Percentiles rank a stretch among this genome's conserved stretches.
These are phyloP conservation scores for Archaeoteleia sp. DNA, from an alignment of 2,888 invertebrate genomes.

Conservation along the genomic window DNA sequence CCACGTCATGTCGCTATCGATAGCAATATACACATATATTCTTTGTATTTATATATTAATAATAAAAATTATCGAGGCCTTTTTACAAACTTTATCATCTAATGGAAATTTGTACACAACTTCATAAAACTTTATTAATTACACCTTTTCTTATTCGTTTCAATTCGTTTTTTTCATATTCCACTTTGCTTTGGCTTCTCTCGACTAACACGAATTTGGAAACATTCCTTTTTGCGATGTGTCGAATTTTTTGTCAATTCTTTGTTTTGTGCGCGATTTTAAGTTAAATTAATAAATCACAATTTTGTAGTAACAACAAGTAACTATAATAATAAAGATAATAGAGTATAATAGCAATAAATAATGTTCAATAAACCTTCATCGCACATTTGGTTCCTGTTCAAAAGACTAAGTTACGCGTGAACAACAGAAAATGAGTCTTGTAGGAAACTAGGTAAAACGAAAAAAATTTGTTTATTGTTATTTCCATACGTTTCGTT, in stretches of 20 bases:
- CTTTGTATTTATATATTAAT: slow-evolving; percentile 60
- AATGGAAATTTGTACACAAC: slow-evolving; percentile 72
- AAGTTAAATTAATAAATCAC: too few species aligned
- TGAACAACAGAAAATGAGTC: too few species aligned
- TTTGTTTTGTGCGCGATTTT: too few species aligned
- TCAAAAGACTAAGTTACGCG: too few species aligned
- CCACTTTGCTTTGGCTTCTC: slow-evolving; percentile 57
- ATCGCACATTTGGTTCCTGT: too few species aligned
- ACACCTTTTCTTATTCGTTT: slow-evolving; percentile 54
- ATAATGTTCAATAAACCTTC: too few species aligned
- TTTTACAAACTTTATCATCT: slow-evolving; percentile 62
- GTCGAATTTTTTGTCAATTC: slow-evolving; percentile 5
- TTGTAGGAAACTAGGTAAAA: too few species aligned
- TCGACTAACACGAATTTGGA: slow-evolving; percentile 59
- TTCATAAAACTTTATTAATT: slow-evolving; percentile 59
- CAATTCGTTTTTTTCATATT: slow-evolving; percentile 43
- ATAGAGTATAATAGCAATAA: too few species aligned
- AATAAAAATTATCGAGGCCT: slow-evolving; percentile 68
- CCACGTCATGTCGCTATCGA: slow-evolving; percentile 36
- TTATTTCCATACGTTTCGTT: too few species aligned
- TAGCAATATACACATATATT: slow-evolving; percentile 52
- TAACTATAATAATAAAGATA: too few species aligned
- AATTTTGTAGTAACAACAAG: too few species aligned
- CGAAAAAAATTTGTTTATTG: too few species aligned
- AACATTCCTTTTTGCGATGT: slow-evolving; percentile 31